Conservation (phyloP, 1,140 invertebrate species). For the Choristoneura fumiferana region DNA sequence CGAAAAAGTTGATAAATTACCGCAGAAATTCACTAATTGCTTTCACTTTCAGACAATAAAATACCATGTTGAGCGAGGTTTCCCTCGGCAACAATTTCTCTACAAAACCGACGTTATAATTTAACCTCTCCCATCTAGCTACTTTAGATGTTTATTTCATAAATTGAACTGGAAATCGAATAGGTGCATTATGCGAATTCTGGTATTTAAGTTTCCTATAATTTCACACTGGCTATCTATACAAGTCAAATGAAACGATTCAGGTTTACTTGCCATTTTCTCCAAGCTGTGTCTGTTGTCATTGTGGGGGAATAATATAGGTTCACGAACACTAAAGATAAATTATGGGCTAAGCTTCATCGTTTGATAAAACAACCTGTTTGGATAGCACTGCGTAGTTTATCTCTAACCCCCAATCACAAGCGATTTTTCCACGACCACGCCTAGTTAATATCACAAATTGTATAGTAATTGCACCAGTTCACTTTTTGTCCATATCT, state of each 20-base stretch:
- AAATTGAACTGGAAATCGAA: background rate
- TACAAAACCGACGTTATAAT: background rate
- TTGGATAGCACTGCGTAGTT: background rate
- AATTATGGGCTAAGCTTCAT: background rate
- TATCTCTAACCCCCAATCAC: slow-evolving; percentile 26
- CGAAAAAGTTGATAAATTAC: too few relatives aligned
- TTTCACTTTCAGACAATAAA: slow-evolving; percentile 18
- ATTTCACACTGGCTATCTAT: background rate
- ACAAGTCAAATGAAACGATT: background rate
- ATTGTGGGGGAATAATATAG: background rate
- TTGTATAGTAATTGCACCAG: slow-evolving; percentile 26
- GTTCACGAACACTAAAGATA: background rate
- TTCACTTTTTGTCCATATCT: slow-evolving; percentile 24
- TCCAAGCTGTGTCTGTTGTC: background rate
- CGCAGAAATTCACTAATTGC: slow-evolving; percentile 7
- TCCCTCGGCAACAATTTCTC: background rate
- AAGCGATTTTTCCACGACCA: slow-evolving; percentile 22
- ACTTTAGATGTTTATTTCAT: slow-evolving; percentile 19
- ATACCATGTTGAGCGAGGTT: slow-evolving; percentile 11
- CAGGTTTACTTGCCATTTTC: background rate
- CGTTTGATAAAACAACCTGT: background rate
- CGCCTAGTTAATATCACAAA: slow-evolving; percentile 24
- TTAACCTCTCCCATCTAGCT: too few relatives aligned
- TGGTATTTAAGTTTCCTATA: background rate
- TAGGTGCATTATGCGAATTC: background rate